phyloP scores from a whole-genome alignment of 2,113 vertebrate genomes.

The Calidris pygmaea region DNA sequence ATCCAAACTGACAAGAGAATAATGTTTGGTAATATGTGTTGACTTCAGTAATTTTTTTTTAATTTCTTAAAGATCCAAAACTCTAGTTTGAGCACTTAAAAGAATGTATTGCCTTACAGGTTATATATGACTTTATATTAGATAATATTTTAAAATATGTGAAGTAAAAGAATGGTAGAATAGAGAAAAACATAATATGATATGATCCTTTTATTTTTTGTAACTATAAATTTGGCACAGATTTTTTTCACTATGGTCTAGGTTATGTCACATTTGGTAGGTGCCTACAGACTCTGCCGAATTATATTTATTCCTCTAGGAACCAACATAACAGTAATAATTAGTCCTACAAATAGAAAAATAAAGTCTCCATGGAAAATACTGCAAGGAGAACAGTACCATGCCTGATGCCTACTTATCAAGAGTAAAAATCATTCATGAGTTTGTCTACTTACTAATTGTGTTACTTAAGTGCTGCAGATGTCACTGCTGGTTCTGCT shows the following conservation, averaged over 20 bases:
- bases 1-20: neutral
- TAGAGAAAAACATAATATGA: neutral
- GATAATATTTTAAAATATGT: neutral
- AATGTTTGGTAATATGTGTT: neutral
- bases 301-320: neutral
- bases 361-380: neutral
- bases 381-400: neutral
- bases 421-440: fast-evolving
- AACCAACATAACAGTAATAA: neutral
- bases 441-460: fast-evolving
- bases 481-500: neutral
- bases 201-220: neutral
- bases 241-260: neutral
- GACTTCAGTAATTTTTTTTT: neutral
- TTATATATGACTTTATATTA: neutral
- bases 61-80: neutral
- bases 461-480: neutral
- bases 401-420: neutral
- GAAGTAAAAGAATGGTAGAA: neutral
- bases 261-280: neutral
- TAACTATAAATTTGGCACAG: neutral
- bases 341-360: neutral
- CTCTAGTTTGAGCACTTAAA: neutral
- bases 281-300: neutral
- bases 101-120: fast-evolving